Conservation (phyloP, 2,113 vertebrate genomes). For the Zapornia atra region DNA sequence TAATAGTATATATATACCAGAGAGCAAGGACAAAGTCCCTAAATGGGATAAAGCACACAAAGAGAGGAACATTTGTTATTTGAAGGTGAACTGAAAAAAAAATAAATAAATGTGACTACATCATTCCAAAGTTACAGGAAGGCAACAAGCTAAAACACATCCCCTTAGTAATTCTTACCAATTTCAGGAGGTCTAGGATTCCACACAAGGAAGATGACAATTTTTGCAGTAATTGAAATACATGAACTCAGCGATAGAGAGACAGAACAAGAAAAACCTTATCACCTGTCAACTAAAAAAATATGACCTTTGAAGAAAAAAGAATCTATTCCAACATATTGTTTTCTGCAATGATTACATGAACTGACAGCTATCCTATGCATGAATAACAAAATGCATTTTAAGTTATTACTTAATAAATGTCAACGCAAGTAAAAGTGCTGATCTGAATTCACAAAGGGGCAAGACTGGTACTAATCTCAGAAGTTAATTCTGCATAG, state of each 20-base stretch:
- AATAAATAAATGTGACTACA: not conserved
- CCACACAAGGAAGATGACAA: not conserved
- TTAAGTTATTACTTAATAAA: not conserved
- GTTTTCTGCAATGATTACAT: not conserved
- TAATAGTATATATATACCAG: not conserved
- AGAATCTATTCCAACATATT: not conserved
- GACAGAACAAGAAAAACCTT: not conserved
- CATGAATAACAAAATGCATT: not conserved
- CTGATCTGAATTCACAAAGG: not conserved
- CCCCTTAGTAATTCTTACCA: accelerated
- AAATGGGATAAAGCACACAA: not conserved
- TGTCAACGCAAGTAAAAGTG: not conserved
- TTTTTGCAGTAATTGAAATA: not conserved
- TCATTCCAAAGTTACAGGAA: not conserved
- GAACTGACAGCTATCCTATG: not conserved
- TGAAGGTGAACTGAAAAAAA: not conserved
- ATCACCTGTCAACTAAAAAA: not conserved
- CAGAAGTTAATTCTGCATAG: not conserved
- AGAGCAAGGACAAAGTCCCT: not conserved
- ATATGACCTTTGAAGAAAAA: not conserved
- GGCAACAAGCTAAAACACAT: not conserved
- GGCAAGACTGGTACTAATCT: not conserved
- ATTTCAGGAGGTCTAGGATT: not conserved
- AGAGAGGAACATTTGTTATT: not conserved
- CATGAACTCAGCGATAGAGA: not conserved